A percentile compares a stretch with the other conserved stretches of the same genome.
Evolutionary conservation across 2,113 vertebrate genomes (phyloP).

Genomic region (Oreochromis aureus): DNA sequence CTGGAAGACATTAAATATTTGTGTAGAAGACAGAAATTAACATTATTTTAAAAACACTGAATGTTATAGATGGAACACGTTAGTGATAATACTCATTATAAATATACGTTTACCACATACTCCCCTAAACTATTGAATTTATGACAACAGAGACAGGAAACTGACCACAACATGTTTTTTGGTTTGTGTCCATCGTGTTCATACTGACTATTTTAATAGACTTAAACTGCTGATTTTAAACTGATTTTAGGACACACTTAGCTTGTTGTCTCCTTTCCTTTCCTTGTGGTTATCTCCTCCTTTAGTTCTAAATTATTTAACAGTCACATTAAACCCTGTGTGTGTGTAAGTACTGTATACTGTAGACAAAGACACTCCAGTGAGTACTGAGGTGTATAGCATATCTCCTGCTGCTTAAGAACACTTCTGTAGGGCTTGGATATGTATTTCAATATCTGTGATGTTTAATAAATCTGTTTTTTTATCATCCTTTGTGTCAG

Average conservation of each 20-base stretch:
- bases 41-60: not conserved
- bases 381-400: not conserved
- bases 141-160: not conserved
- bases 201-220: not conserved
- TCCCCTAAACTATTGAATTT: not conserved
- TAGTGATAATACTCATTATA: not conserved
- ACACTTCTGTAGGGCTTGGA: not conserved
- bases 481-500: not conserved
- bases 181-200: not conserved
- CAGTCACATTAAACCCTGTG: not conserved
- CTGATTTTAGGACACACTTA: not conserved
- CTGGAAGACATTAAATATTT: not conserved
- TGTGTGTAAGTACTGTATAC: not conserved
- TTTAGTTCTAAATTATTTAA: not conserved
- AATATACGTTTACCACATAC: accelerated
- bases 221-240: not conserved
- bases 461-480: not conserved
- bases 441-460: not conserved
- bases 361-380: not conserved
- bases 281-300: not conserved
- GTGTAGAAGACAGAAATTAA: not conserved
- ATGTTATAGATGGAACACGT: not conserved
- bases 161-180: not conserved
- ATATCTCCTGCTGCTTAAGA: not conserved
- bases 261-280: not conserved